phyloP scores from a whole-genome alignment of 2,888 invertebrate genomes.

The Melolontha melolontha region DNA sequence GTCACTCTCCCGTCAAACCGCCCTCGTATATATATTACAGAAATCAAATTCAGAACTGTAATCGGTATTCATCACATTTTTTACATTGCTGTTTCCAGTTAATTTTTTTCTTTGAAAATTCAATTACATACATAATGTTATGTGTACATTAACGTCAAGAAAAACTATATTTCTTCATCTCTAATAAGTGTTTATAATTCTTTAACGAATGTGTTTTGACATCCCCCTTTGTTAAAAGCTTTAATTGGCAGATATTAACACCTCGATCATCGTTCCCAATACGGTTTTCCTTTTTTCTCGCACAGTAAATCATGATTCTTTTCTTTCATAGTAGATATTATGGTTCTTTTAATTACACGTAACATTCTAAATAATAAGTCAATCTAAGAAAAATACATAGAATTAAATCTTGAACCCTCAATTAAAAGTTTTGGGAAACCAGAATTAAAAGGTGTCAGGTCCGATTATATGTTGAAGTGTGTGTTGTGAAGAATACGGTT shows the following conservation, averaged over 20 bases:
- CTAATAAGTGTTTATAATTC: too few species aligned
- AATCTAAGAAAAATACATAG: conserved; percentile 37
- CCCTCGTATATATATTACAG: too few species aligned
- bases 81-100: too few species aligned
- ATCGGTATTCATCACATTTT: too few species aligned
- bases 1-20: too few species aligned
- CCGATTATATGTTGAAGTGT: background rate
- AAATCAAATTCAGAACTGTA: too few species aligned
- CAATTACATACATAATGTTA: too few species aligned
- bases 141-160: too few species aligned
- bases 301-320: background rate
- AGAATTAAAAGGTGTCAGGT: conserved; percentile 18
- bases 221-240: background rate
- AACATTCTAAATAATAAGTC: conserved; percentile 25
- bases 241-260: conserved; percentile 23
- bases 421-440: conserved; percentile 34
- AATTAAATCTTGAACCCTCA: conserved; percentile 39
- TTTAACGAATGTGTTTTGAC: background rate
- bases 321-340: conserved; percentile 22
- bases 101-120: too few species aligned
- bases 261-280: background rate
- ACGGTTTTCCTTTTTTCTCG: background rate
- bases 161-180: too few species aligned
- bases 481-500: background rate
- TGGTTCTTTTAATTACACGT: conserved; percentile 26